Evolutionary conservation across 2,888 invertebrate genomes (phyloP).

Genomic region (Clostera curtula): DNA sequence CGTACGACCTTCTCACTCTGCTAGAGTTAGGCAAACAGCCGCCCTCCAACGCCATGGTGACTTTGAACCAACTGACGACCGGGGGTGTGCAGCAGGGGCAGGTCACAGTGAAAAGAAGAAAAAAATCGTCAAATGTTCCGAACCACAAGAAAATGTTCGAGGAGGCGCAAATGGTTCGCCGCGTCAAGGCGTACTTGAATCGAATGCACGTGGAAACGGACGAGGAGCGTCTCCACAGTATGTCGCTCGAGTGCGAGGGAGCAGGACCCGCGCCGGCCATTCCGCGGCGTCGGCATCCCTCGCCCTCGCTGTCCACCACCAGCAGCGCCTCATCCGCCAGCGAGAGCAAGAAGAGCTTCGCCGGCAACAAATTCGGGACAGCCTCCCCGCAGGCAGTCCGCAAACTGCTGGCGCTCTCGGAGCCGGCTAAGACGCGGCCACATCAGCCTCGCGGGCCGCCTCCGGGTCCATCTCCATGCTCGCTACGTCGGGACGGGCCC

Average conservation of each 20-base stretch:
- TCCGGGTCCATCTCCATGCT: constrained; percentile 79
- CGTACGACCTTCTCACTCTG: constrained; percentile 90
- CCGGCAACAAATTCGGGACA: constrained; percentile 85
- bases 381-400: constrained; percentile 98
- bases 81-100: constrained; percentile 81
- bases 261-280: constrained; percentile 77
- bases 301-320: constrained; percentile 93
- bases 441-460: constrained; percentile 85
- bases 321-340: constrained; percentile 93
- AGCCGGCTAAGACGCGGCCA: constrained; percentile 90
- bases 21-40: constrained; percentile 90
- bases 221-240: constrained; percentile 90
- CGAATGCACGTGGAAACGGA: constrained; percentile 94
- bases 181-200: constrained; percentile 96
- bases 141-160: constrained; percentile 99
- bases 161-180: constrained; percentile 98
- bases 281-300: constrained; percentile 88
- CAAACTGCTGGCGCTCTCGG: constrained; percentile 93
- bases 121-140: constrained; percentile 91
- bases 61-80: constrained; percentile 89
- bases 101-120: constrained; percentile 91
- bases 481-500: constrained; percentile 78
- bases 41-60: constrained; percentile 91
- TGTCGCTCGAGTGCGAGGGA: constrained; percentile 93
- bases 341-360: constrained; percentile 78